phyloP scores from a whole-genome alignment of 1,140 invertebrate species.

The Cecropterus lyciades region DNA sequence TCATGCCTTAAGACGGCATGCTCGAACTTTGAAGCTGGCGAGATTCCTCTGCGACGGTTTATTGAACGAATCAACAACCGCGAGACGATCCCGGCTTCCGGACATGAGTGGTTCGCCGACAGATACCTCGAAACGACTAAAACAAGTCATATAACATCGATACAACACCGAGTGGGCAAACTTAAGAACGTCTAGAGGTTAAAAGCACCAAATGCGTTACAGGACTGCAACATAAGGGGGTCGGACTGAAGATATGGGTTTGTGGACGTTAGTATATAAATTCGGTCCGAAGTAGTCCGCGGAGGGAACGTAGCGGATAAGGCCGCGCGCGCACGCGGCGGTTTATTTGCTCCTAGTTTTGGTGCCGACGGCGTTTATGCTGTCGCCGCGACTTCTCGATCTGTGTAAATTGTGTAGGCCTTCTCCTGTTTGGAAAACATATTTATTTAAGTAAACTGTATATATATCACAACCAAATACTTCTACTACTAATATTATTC shows the following conservation, averaged over 20 bases:
- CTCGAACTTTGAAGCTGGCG: constrained; percentile 17
- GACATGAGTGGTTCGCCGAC: background rate
- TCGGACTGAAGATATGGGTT: constrained; percentile 41
- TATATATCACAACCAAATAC: no score
- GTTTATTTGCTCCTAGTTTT: constrained; percentile 76
- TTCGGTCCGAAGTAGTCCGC: constrained; percentile 50
- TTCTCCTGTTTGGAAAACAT: constrained; percentile 70
- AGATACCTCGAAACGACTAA: background rate
- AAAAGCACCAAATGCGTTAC: constrained; percentile 75
- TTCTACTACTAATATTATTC: no score
- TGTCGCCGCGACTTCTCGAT: constrained; percentile 88
- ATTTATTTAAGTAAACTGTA: background rate
- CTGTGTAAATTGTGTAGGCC: constrained; percentile 84
- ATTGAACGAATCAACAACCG: constrained; percentile 41
- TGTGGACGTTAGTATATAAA: constrained; percentile 58
- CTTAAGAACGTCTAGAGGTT: constrained; percentile 37
- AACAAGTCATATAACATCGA: no score
- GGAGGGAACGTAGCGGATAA: constrained; percentile 19
- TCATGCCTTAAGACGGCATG: background rate
- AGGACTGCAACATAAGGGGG: constrained; percentile 63
- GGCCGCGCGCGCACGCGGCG: background rate
- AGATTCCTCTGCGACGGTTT: constrained; percentile 23
- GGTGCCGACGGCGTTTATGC: constrained; percentile 86
- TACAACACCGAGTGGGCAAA: constrained; percentile 13
- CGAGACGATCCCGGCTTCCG: constrained; percentile 27